Base-by-base conservation (phyloP, 2,888 invertebrate species). In the Rotaria macrura region DNA sequence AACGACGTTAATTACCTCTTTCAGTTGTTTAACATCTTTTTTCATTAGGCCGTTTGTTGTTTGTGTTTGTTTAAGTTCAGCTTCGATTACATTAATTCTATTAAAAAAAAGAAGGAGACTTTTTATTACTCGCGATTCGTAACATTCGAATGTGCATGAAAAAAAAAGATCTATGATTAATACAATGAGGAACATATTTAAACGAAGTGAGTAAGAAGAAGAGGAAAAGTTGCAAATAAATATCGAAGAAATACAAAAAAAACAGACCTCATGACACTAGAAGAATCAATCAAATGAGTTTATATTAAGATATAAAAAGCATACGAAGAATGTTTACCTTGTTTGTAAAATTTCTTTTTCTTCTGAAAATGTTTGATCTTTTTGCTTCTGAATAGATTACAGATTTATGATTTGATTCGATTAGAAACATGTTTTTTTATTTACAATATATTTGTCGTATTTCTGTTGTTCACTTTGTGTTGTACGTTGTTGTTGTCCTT, bases 261-360 rank as follows among this genome's bases (percentile, higher is more conserved):
- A 79, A 79, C 74, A 23, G 43, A 79, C 74, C 74, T 79, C 74
- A 79, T 79, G 43, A 79, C 23, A 79, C 74, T 79, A 79, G 43
- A 79, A 79, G 6, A 79, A 79, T 79, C 0, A 65, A 65, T 5
- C 3, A 29, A 3, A 43, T 43, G 43, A 43, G 20, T 17, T 43
- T 65, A 1, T 29, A 12, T 47, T 47, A 47, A 47, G 47, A 4
- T 47, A 14, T 12, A 47, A 47, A 47, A 47, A 47, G n/a, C n/a
- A n/a, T 47, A 12, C 5, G 1, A 12, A 12, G 9, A 43, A 40
- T 79, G 10, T 79, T 79, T 79, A 79, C 74, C 74, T 79, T 43
- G 74, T 25, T 79, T 79, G 74, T 40, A 79, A n/a, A 25, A 43
- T 79, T 43, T 79, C 74, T 43, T 79, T 79, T 25, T 79, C 74